Percentiles rank a stretch among this genome's conserved stretches.
phyloP scores from a whole-genome alignment of 2,113 vertebrate species.

The Cricetomys ansorgei region DNA sequence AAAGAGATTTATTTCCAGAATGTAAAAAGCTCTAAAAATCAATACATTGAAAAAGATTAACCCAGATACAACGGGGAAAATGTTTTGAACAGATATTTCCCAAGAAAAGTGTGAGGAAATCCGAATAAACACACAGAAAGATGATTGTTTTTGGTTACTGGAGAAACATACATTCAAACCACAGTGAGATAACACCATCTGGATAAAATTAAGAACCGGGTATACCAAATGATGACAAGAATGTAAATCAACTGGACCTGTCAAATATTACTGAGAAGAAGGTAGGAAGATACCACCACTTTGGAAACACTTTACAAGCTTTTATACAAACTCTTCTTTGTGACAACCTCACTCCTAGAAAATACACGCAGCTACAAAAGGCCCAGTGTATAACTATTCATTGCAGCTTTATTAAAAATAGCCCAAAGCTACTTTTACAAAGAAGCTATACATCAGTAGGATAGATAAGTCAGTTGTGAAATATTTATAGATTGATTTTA shows the following conservation, averaged over 20 bases:
- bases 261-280: neutral
- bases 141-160: neutral
- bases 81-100: neutral
- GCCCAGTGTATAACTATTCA: neutral
- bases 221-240: neutral
- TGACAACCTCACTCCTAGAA: neutral
- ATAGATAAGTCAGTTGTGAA: neutral
- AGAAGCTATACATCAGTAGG: neutral
- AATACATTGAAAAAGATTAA: neutral
- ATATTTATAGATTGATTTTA: neutral
- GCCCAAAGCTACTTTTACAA: slow-evolving; percentile 16
- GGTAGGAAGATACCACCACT: neutral
- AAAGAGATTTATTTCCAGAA: neutral
- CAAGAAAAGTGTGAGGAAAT: neutral
- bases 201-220: slow-evolving; percentile 9
- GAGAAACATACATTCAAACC: neutral
- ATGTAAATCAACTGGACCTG: neutral
- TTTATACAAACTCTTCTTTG: neutral
- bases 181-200: neutral
- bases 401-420: neutral
- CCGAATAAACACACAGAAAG: neutral
- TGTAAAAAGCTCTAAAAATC: neutral
- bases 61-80: neutral
- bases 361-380: neutral
- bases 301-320: neutral